A percentile compares a stretch with the other conserved stretches of the same genome.
Evolutionary conservation across 1,140 invertebrate species (phyloP).

Genomic region (Ceratosolen solmsi): DNA sequence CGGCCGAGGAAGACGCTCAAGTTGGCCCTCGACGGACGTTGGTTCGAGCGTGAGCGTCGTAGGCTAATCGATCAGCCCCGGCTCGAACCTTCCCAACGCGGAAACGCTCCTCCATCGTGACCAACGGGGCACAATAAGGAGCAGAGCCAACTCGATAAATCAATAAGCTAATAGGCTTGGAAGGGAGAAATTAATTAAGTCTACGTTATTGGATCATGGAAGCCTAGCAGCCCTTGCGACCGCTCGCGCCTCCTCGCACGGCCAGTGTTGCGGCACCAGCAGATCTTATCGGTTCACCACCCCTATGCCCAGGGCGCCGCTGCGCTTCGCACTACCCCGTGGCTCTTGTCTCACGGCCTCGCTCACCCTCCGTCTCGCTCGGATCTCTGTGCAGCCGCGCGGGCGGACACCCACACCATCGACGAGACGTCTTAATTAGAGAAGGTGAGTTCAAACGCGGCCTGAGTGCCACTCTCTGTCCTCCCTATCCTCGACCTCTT

Average conservation of each 20-base stretch:
- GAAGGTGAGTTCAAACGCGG: constrained; percentile 65
- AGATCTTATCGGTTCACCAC: not conserved
- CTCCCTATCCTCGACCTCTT: not conserved
- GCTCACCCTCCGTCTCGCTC: constrained; percentile 6
- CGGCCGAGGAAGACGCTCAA: constrained; percentile 49
- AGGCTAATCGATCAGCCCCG: not conserved
- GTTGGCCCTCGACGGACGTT: not conserved
- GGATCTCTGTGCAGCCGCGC: constrained; percentile 3
- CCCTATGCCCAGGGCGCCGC: not conserved
- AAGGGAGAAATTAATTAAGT: constrained; percentile 73
- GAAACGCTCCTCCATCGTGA: not conserved
- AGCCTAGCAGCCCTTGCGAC: constrained; percentile 56
- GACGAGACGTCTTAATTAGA: constrained; percentile 72
- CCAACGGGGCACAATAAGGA: not conserved
- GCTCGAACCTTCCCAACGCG: not conserved
- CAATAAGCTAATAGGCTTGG: constrained; percentile 73
- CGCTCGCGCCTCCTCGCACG: not conserved
- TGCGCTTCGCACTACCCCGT: constrained; percentile 1
- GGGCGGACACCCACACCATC: constrained; percentile 1
- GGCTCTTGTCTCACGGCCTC: not conserved
- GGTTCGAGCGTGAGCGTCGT: not conserved
- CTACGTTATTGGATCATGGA: constrained; percentile 73
- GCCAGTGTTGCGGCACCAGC: not conserved
- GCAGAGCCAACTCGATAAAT: constrained; percentile 58
- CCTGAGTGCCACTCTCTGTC: constrained; percentile 55